Evolutionary conservation across 2,113 vertebrate genomes (phyloP), one percentile per base, ranked within the genome.

Genomic region (Ploceus nigricollis): DNA sequence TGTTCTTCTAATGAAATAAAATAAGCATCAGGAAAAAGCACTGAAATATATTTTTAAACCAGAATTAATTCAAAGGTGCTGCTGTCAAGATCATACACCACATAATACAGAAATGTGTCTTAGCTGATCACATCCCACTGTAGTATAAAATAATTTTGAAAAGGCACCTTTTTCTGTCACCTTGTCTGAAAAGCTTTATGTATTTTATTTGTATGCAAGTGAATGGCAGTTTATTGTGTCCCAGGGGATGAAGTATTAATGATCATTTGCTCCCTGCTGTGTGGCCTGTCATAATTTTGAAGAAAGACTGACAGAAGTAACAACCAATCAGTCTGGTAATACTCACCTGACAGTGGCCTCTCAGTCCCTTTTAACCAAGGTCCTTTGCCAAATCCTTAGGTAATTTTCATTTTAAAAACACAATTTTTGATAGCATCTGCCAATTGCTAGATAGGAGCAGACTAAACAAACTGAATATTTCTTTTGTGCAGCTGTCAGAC

Each of bases 191-290:
- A 96, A 96, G 91, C 76, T 95, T 96, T 96, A 85, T 96, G 88
- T 97, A 81, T 97, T 97, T 98, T 98, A 97, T 97, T 97, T 98
- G 92, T 96, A 97, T 96, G 95, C 85, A 95, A 95, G 94, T 96
- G 96, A 97, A 96, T 94, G 87, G 83, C 94, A 97, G 92, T 96
- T 98, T 96, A 97, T 91, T 97, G 96, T 96, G 78, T 97, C 97
- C 93, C 94, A 84, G 82, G 83, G 89, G 96, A 96, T 77, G 96
- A 93, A 88, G 94, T 95, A 97, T 97, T 98, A 98, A 97, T 98
- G 97, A 97, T 97, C 94, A 78, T 97, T 97, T 98, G 90, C 93
- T 97, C 97, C 98, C 97, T 53, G 95, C 97, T 97, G 94, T 65
- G 97, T 75, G 93, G 93, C 33, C 91, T 97, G 97, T 97, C 97